These are phyloP conservation scores for Zygothrica quintamaculata DNA, from an alignment of 2,888 invertebrate genomes.

Conservation along the genomic window DNA sequence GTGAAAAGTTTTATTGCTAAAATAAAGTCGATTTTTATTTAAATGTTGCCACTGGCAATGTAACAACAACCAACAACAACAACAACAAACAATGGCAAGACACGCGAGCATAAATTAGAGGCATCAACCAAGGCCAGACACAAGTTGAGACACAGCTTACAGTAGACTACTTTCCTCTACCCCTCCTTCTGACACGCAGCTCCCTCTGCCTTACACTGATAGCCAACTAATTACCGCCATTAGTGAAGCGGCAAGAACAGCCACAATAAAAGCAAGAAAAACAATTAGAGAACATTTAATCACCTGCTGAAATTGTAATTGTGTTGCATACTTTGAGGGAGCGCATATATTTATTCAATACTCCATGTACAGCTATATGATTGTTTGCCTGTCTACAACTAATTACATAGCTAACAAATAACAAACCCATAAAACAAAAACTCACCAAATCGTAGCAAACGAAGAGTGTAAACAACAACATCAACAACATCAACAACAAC, in stretches of 20 bases:
- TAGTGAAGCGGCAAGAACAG: conserved; percentile 52
- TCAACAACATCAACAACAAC: neutral
- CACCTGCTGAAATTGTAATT: conserved; percentile 84
- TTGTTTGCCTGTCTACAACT: conserved; percentile 38
- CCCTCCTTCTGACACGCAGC: neutral
- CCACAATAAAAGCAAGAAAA: conserved; percentile 61
- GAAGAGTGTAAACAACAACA: neutral
- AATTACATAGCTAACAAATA: conserved; percentile 48
- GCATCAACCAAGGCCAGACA: neutral
- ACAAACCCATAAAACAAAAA: conserved; percentile 8
- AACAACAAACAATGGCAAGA: conserved; percentile 58
- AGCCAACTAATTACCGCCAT: conserved; percentile 77
- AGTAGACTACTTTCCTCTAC: conserved; percentile 4
- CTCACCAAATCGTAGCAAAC: neutral
- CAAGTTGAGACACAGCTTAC: neutral
- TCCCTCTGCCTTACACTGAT: conserved; percentile 19
- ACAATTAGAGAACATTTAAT: conserved; percentile 83
- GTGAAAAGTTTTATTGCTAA: conserved; percentile 76
- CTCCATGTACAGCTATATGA: neutral
- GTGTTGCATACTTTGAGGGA: conserved; percentile 73
- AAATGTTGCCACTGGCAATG: conserved; percentile 66
- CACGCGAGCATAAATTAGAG: conserved; percentile 74
- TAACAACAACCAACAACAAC: conserved; percentile 41
- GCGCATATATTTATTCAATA: neutral
- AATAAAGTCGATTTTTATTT: conserved; percentile 63